These are phyloP conservation scores for Lynx canadensis DNA, from an alignment of 2,113 vertebrate genomes.

Conservation along the genomic window DNA sequence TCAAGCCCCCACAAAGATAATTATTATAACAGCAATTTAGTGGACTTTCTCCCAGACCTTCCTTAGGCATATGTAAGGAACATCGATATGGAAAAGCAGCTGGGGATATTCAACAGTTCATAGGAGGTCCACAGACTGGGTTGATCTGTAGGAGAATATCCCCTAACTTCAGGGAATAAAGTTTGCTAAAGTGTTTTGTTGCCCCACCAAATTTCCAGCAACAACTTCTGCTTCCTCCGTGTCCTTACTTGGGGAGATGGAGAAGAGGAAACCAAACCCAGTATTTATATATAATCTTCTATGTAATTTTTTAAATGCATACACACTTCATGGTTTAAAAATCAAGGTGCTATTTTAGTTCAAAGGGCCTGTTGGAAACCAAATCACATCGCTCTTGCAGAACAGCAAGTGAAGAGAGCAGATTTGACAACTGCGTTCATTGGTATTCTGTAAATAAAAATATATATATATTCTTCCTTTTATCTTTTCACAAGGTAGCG, in stretches of 20 bases:
- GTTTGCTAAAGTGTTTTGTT: constrained; percentile 68
- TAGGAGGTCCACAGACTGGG: constrained; percentile 92
- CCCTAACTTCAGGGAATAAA: constrained; percentile 73
- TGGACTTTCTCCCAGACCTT: not conserved
- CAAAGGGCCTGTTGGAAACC: not conserved
- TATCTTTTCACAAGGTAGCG: not conserved
- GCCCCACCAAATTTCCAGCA: not conserved
- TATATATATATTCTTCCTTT: not conserved
- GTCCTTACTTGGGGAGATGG: not conserved
- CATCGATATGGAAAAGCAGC: constrained; percentile 87
- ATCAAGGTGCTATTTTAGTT: constrained; percentile 62
- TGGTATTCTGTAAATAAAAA: not conserved
- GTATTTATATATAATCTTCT: constrained; percentile 33
- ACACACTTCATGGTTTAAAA: constrained; percentile 62
- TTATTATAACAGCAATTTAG: not conserved
- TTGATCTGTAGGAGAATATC: not conserved
- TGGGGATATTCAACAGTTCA: constrained; percentile 87
- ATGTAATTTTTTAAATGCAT: not conserved
- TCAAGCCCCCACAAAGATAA: not conserved
- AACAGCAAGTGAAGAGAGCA: constrained; percentile 10
- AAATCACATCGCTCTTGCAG: not conserved
- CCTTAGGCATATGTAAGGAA: not conserved
- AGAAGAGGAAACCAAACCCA: not conserved
- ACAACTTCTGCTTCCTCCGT: constrained; percentile 37
- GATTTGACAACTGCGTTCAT: not conserved